Conservation (phyloP, 2,797 vertebrate genomes). For the Gadopsis marmoratus region DNA sequence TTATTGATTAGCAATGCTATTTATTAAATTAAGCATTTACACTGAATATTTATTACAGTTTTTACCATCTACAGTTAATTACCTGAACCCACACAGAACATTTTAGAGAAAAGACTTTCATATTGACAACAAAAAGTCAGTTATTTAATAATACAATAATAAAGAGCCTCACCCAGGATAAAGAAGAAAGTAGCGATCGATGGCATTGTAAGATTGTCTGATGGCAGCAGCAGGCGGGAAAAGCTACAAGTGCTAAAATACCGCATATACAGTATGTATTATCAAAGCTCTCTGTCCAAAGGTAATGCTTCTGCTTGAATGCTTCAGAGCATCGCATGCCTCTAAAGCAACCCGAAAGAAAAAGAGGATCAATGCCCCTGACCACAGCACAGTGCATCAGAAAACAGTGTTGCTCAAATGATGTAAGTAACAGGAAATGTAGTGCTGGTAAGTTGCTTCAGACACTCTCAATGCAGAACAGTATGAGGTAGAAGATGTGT, state of each 20-base stretch:
- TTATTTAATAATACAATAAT: not conserved
- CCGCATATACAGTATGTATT: not conserved
- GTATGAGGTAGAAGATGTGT: not conserved
- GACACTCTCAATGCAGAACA: not conserved
- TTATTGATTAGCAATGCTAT: not conserved
- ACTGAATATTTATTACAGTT: not conserved
- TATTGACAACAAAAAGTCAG: not conserved
- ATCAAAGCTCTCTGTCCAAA: not conserved
- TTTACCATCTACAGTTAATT: not conserved
- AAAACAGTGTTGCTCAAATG: constrained; percentile 61
- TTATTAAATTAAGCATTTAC: not conserved
- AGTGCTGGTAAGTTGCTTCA: constrained; percentile 37
- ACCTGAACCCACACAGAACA: not conserved
- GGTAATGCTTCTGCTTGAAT: constrained; percentile 21
- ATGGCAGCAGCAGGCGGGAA: not conserved
- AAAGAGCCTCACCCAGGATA: constrained; percentile 67
- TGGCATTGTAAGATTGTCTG: constrained; percentile 55
- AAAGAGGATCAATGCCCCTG: constrained; percentile 68
- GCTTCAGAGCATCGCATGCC: not conserved
- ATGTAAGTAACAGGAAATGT: constrained; percentile 45
- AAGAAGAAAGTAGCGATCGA: constrained; percentile 16
- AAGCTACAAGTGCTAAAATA: not conserved
- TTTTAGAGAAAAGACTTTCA: not conserved
- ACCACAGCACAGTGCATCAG: constrained; percentile 66
- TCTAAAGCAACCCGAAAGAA: constrained; percentile 34